Evolutionary conservation across 2,888 invertebrate genomes (phyloP), one percentile per base, ranked within the genome.

Genomic region (Chrysotoxum bicinctum): DNA sequence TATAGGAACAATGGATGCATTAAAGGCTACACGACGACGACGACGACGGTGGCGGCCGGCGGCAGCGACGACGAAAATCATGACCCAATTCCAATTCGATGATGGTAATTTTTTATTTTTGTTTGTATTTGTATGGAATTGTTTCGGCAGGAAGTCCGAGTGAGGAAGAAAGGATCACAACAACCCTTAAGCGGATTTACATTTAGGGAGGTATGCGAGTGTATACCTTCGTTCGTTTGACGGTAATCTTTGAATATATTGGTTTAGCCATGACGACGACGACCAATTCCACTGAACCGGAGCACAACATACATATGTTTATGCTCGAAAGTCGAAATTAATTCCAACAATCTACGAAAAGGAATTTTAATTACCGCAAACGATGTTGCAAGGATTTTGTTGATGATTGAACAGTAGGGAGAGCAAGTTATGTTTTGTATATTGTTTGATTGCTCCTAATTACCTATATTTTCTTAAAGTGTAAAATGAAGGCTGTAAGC

Each of bases 61-160:
- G 21, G 9, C 14, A 23, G 21, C 23, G 14, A 50, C 14, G 26
- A 21, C 37, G 21, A 21, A 66, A 82, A 70, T 50, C 85, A 81
- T 85, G 85, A 85, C 85, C 85, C 76, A 73, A 76, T 85, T 81
- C 62, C 54, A 37, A 50, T 54, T n/a, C 16, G 58, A 52, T 58
- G 75, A 64, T 66, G 73, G 68, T 75, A 48, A 58, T 75, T 66
- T 75, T 64, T 56, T 54, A 26, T 12, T 52, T 8, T 16, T 26
- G 19, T 0, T 26, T 26, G 26, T 21, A 5, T 16, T 12, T 69
- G 23, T 21, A 16, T 52, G 45, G 37, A 35, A 23, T 50, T 68
- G 4, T 48, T 52, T 21, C 9, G 66, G 10, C 0, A 12, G 50
- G 4, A 45, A 52, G 45, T 35, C 32, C 45, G n/a, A 60, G 12